Base-by-base conservation (phyloP, 2,888 invertebrate genomes). In the Cryptocephalus moraei region DNA sequence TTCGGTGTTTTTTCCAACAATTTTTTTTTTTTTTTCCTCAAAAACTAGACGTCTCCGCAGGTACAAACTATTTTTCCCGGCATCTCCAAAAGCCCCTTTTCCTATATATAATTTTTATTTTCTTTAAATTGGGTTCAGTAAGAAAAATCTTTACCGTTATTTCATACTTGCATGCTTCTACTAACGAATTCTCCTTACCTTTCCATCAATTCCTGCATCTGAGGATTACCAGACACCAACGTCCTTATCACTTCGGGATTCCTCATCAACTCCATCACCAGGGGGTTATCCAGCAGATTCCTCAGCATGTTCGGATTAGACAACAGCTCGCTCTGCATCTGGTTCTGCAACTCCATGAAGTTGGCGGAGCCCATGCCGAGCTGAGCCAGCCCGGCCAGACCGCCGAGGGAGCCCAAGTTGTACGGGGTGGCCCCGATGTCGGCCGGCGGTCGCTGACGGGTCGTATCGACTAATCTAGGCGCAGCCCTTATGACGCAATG, bases 161-260 rank as follows among this genome's bases (percentile, higher is more conserved):
- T 2, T 4, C 22, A 22, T 6, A 6, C 22, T 6, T 22, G 22
- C 2, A 22, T 22, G 22, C 22, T 22, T 4, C 6, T 22, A 22
- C 22, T 6, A 22, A 22, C n/a, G n/a, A 22, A 22, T 6, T 22
- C 22, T 6, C 22, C 46, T n/a, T 49, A 55, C 55, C 95, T 82
- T 82, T 67, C 82, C 82, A 96, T 92, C 47, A 96, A 74, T 63
- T 93, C 91, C 68, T 95, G 94, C 88, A 99, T 94, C 73, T 96
- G 95, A 31, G 97, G 96, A 76, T 96, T 96, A 34, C 91, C 86
- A 53, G 88, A 87, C 52, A 99, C 85, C 58, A 99, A 77, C 32
- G 85, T 80, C 54, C 96, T 80, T 84, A 99, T 90, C 53, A 92
- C 86, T 55, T 96, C 95, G 0, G 97, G 96, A 73, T 95, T 92